Conservation (phyloP, 2,888 invertebrate genomes). For the Epinotia bilunana region DNA sequence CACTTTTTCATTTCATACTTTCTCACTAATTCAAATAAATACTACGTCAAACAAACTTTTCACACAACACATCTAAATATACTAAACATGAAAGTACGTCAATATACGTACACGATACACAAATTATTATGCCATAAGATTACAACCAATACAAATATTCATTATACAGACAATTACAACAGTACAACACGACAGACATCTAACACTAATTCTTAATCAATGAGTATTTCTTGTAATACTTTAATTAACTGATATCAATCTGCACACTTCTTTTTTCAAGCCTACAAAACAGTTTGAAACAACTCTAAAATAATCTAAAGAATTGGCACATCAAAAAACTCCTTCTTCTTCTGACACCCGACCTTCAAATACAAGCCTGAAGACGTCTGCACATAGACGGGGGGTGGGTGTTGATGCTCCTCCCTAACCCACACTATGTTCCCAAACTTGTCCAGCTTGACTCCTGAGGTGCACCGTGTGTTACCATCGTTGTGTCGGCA, state of each 20-base stretch:
- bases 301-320: background rate
- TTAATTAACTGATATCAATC: background rate
- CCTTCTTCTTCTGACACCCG: conserved; percentile 24
- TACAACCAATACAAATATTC: background rate
- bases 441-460: conserved; percentile 32
- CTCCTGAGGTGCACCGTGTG: conserved; percentile 36
- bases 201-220: background rate
- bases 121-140: background rate
- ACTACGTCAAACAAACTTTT: conserved; percentile 3
- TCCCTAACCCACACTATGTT: conserved; percentile 35
- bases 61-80: background rate
- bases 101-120: background rate
- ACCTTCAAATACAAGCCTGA: conserved; percentile 40
- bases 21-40: background rate
- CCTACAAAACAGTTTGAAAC: background rate
- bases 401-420: conserved; percentile 43
- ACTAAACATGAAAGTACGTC: background rate
- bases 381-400: conserved; percentile 33
- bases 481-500: conserved; percentile 32
- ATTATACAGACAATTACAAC: background rate
- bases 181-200: background rate
- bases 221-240: background rate
- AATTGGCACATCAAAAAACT: conserved; percentile 13
- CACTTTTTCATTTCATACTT: background rate
- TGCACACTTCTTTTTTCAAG: background rate